Percentiles rank a stretch among this genome's conserved stretches.
phyloP scores from a whole-genome alignment of 2,888 invertebrate genomes.

The Pimpla rufipes region DNA sequence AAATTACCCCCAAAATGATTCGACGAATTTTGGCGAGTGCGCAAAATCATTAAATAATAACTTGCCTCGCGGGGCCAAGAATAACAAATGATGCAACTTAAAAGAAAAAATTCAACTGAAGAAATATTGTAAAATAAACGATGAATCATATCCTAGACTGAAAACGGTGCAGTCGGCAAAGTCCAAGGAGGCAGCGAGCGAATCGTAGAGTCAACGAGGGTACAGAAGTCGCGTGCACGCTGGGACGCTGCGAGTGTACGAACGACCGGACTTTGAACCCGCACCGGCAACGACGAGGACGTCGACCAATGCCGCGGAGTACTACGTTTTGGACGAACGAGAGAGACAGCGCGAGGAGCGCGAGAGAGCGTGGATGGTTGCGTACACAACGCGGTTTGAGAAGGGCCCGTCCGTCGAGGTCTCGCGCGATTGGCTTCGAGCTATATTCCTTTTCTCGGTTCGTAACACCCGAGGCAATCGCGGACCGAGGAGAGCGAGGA shows the following conservation, averaged over 20 bases:
- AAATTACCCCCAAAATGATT: no score
- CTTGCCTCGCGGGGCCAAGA: no score
- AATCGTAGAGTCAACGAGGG: conserved; percentile 12
- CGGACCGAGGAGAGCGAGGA: no score
- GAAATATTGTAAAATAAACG: background rate
- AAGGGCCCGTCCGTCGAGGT: conserved; percentile 69
- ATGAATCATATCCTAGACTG: background rate
- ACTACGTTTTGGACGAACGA: conserved; percentile 78
- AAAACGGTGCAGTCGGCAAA: conserved; percentile 51
- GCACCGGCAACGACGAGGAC: conserved; percentile 17
- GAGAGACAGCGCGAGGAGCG: no score
- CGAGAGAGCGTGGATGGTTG: background rate
- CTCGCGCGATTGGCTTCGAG: conserved; percentile 52
- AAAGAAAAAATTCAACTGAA: no score
- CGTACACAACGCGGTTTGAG: conserved; percentile 49
- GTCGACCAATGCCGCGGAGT: conserved; percentile 71
- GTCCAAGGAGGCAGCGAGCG: conserved; percentile 15
- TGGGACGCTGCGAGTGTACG: conserved; percentile 74
- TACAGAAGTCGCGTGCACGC: conserved; percentile 26
- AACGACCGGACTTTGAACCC: conserved; percentile 83
- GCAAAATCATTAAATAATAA: no score
- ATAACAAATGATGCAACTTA: no score
- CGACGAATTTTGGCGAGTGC: no score
- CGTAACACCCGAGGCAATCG: background rate
- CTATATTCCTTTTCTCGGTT: conserved; percentile 31